Evolutionary conservation across 2,113 vertebrate species (phyloP).

Genomic region (Lagopus leucura): DNA sequence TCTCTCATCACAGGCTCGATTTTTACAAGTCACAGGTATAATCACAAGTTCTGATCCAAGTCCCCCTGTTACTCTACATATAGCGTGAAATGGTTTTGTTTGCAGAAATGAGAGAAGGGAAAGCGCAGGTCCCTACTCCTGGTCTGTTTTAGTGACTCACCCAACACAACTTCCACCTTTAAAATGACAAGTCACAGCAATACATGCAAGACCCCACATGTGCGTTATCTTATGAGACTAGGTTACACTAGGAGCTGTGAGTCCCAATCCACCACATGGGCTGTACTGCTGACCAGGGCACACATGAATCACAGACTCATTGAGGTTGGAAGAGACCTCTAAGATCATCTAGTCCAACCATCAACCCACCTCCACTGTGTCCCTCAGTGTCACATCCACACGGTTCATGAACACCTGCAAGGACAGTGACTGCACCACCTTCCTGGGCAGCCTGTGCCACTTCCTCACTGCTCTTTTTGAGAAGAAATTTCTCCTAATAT

Average conservation of each 20-base stretch:
- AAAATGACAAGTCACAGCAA: neutral
- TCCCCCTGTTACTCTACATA: accelerated
- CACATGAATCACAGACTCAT: too few species aligned
- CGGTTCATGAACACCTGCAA: too few species aligned
- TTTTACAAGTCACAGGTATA: neutral
- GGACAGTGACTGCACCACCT: too few species aligned
- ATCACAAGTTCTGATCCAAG: neutral
- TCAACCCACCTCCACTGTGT: too few species aligned
- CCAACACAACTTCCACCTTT: neutral
- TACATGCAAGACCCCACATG: neutral
- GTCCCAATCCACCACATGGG: accelerated
- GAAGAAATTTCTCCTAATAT: too few species aligned
- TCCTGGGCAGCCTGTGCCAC: too few species aligned
- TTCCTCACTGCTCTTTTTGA: too few species aligned
- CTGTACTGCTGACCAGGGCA: neutral
- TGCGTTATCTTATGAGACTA: neutral
- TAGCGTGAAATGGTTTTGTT: neutral
- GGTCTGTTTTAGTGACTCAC: neutral
- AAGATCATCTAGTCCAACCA: too few species aligned
- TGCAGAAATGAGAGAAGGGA: accelerated
- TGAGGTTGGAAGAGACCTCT: too few species aligned
- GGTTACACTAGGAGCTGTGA: accelerated
- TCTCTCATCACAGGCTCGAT: neutral
- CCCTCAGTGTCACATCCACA: too few species aligned
- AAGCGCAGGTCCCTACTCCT: neutral